These are phyloP conservation scores for Serripes groenlandicus DNA, from an alignment of 2,888 invertebrate genomes.

Conservation along the genomic window DNA sequence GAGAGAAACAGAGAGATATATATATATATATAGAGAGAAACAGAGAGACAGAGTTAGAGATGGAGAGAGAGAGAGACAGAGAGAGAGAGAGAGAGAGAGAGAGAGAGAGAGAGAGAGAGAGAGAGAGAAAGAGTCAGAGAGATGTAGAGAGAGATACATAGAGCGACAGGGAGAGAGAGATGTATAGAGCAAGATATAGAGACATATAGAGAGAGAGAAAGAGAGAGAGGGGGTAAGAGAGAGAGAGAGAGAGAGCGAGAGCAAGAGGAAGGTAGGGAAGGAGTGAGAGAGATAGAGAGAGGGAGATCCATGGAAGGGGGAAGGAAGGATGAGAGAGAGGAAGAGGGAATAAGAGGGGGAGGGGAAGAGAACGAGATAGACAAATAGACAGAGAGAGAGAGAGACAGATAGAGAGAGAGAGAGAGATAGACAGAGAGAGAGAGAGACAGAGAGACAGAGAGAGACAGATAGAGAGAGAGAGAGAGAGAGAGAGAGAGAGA, in stretches of 20 bases:
- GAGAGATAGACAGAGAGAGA: no score
- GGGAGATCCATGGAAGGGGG: background rate
- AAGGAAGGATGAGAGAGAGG: background rate
- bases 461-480: no score
- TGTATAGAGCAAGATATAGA: background rate
- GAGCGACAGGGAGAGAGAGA: conserved; percentile 7
- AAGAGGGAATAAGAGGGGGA: background rate
- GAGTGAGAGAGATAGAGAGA: background rate
- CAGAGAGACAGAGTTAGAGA: conserved; percentile 12
- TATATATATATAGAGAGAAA: conserved; percentile 5
- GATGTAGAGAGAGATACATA: background rate
- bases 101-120: conserved; percentile 18
- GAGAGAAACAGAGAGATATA: background rate
- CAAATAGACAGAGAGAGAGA: no score
- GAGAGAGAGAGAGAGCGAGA: conserved; percentile 6
- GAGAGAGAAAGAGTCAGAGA: conserved; percentile 4
- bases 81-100: conserved; percentile 18
- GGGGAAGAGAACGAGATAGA: background rate
- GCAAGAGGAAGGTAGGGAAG: background rate
- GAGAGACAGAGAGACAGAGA: no score
- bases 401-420: no score
- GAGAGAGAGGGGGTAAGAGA: conserved; percentile 13
- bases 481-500: no score
- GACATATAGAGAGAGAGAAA: background rate
- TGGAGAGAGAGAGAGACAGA: background rate